These are phyloP conservation scores for Macrobrachium nipponense DNA, from an alignment of 1,140 invertebrate species.

Conservation along the genomic window DNA sequence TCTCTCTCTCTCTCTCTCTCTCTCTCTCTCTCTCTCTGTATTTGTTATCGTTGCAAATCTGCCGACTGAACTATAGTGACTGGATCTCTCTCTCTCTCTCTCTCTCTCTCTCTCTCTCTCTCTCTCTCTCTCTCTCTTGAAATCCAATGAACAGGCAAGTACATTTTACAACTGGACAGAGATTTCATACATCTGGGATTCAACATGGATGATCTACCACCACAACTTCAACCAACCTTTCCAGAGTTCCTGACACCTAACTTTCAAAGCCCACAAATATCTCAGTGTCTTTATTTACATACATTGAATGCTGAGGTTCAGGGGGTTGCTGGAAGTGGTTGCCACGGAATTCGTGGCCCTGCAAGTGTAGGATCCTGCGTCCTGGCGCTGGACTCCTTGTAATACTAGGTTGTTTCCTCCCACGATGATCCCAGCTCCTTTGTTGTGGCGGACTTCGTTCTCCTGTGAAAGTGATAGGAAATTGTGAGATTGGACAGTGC, in stretches of 20 bases:
- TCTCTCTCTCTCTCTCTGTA: conserved; percentile 18
- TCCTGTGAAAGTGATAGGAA: conserved; percentile 68
- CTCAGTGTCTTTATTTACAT: conserved; percentile 2
- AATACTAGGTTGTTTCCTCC: conserved; percentile 71
- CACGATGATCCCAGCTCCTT: conserved; percentile 72
- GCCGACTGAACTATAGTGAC: too few relatives aligned
- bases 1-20: conserved; percentile 14
- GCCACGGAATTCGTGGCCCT: conserved; percentile 78
- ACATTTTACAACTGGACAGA: neutral
- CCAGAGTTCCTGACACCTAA: too few relatives aligned
- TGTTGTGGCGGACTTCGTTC: conserved; percentile 72
- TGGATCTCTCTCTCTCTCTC: conserved; percentile 13
- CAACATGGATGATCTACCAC: too few relatives aligned
- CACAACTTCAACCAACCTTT: too few relatives aligned
- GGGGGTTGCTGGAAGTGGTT: conserved; percentile 70
- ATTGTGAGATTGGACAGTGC: too few relatives aligned
- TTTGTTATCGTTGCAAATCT: too few relatives aligned
- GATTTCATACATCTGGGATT: neutral
- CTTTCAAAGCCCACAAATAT: too few relatives aligned
- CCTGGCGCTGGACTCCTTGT: conserved; percentile 69
- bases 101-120: conserved; percentile 18
- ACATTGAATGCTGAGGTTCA: conserved; percentile 65
- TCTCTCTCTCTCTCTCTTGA: conserved; percentile 15
- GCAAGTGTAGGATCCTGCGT: conserved; percentile 77
- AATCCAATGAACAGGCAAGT: neutral